These are phyloP conservation scores for Acrocephalus kingi DNA, from an alignment of 2,113 vertebrate species.

Conservation along the genomic window DNA sequence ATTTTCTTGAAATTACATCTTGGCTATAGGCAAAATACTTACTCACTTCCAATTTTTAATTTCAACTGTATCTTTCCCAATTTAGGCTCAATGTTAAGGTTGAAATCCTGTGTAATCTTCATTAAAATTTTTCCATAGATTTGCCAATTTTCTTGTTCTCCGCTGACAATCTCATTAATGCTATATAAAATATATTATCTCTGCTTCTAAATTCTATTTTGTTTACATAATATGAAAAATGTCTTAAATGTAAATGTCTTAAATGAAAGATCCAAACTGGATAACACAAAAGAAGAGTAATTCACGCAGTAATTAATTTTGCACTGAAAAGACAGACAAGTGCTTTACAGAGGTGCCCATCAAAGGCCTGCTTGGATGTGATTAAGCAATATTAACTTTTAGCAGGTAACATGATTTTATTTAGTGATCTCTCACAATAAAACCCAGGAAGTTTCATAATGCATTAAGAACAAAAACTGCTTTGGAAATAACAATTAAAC, in stretches of 20 bases:
- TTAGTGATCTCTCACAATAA: background rate
- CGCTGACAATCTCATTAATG: background rate
- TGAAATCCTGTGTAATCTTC: background rate
- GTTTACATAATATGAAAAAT: background rate
- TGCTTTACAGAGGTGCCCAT: background rate
- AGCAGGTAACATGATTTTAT: background rate
- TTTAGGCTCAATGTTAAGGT: background rate
- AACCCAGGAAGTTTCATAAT: background rate
- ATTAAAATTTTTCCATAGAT: background rate
- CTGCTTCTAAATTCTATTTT: background rate
- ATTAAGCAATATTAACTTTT: background rate
- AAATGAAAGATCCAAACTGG: background rate
- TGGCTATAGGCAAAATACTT: background rate
- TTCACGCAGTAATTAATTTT: background rate
- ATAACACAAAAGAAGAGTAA: background rate
- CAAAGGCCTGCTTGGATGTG: background rate
- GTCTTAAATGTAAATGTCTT: background rate
- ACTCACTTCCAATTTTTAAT: background rate
- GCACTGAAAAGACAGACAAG: background rate
- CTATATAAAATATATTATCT: background rate
- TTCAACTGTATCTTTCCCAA: background rate
- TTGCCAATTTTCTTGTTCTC: background rate
- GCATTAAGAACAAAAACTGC: background rate
- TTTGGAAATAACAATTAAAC: background rate
- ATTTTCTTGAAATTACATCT: background rate